phyloP scores from a whole-genome alignment of 2,797 vertebrate species.

The Chelmon rostratus region DNA sequence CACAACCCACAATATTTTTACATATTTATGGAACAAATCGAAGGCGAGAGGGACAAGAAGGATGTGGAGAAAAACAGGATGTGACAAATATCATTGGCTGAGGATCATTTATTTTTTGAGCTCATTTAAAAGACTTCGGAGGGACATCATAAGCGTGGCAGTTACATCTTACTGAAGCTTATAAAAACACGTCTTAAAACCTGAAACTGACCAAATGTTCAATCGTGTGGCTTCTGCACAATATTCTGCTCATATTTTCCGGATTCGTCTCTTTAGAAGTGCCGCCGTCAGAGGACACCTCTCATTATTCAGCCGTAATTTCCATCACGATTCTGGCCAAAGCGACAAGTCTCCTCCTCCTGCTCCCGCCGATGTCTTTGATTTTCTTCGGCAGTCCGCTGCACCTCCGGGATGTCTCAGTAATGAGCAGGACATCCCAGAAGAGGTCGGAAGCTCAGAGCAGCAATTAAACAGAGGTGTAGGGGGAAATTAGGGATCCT shows the following conservation, averaged over 20 bases:
- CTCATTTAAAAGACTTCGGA: background rate
- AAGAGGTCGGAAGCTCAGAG: constrained; percentile 30
- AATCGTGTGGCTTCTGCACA: too few species aligned
- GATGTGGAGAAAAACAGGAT: background rate
- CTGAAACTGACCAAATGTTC: background rate
- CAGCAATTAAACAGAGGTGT: constrained; percentile 46
- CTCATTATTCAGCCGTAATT: background rate
- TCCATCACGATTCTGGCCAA: constrained; percentile 1
- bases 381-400: background rate
- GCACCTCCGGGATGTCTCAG: constrained; percentile 47
- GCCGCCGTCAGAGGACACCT: background rate
- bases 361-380: background rate
- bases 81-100: background rate
- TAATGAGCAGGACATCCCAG: constrained; percentile 68
- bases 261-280: background rate
- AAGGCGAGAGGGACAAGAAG: background rate
- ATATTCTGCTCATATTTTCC: background rate
- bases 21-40: background rate
- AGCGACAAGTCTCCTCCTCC: constrained; percentile 1
- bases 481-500: constrained; percentile 38
- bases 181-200: background rate
- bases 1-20: background rate
- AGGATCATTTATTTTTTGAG: background rate
- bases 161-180: background rate
- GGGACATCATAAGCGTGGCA: background rate